These are phyloP conservation scores for Agrilus planipennis DNA, from an alignment of 1,140 invertebrate species.

Conservation along the genomic window DNA sequence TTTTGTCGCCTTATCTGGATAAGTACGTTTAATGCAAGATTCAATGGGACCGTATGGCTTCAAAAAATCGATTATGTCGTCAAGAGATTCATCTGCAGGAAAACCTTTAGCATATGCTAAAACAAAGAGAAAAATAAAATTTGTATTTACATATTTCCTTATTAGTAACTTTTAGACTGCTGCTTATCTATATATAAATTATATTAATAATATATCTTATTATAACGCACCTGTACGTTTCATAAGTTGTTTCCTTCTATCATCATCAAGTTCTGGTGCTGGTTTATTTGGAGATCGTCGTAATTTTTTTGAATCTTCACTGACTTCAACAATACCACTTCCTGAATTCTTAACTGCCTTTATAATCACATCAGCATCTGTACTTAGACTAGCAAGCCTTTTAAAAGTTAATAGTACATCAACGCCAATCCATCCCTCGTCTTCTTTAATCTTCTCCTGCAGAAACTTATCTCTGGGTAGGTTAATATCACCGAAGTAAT, in stretches of 20 bases:
- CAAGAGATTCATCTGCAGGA: slow-evolving; percentile 54
- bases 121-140: slow-evolving; percentile 11
- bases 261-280: slow-evolving; percentile 74
- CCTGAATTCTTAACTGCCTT: slow-evolving; percentile 64
- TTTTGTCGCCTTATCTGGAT: slow-evolving; percentile 47
- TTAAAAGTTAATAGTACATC: slow-evolving; percentile 81
- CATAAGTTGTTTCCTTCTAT: slow-evolving; percentile 64
- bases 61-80: slow-evolving; percentile 65
- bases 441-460: slow-evolving; percentile 65
- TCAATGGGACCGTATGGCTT: slow-evolving; percentile 58
- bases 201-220: neutral
- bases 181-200: neutral
- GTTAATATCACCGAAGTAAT: slow-evolving; percentile 75
- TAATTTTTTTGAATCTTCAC: slow-evolving; percentile 72
- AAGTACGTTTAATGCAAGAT: slow-evolving; percentile 64
- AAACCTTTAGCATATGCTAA: slow-evolving; percentile 82
- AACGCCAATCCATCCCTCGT: slow-evolving; percentile 85
- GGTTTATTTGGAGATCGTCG: slow-evolving; percentile 63
- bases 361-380: slow-evolving; percentile 57
- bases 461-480: slow-evolving; percentile 83
- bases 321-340: slow-evolving; percentile 62
- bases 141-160: too few relatives aligned
- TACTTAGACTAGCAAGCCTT: slow-evolving; percentile 60
- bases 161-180: too few relatives aligned
- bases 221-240: slow-evolving; percentile 43